Conservation (phyloP, 2,113 vertebrate species). For the Thamnophis sirtalis region DNA sequence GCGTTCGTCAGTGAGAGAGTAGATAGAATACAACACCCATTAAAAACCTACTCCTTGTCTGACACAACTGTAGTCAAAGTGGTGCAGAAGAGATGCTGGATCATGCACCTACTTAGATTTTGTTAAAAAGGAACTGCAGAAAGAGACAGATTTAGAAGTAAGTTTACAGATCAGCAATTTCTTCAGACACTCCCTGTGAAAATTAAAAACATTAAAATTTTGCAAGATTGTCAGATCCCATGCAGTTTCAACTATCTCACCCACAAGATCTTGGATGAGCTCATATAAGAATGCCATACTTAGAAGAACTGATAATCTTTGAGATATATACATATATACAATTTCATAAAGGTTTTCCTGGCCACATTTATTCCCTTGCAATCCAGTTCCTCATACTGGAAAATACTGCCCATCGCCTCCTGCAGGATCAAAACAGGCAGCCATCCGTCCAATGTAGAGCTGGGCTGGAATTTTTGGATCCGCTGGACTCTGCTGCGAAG, state of each 20-base stretch:
- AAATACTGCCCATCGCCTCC: not conserved
- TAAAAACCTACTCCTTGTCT: not conserved
- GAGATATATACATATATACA: too few relatives aligned
- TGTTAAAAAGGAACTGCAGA: not conserved
- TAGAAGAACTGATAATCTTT: not conserved
- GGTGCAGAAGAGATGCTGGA: not conserved
- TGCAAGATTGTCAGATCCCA: not conserved
- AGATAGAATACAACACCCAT: not conserved
- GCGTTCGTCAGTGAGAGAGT: not conserved
- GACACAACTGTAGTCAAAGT: not conserved
- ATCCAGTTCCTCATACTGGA: too few relatives aligned
- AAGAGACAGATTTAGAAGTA: not conserved
- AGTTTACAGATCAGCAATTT: not conserved
- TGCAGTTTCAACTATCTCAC: not conserved
- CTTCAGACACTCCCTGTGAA: not conserved
- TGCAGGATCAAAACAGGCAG: not conserved
- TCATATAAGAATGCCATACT: not conserved
- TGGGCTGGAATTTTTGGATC: not conserved
- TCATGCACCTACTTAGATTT: not conserved
- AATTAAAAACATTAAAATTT: not conserved
- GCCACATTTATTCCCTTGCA: too few relatives aligned
- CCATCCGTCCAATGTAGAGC: not conserved
- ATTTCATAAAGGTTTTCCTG: too few relatives aligned
- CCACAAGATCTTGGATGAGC: not conserved
- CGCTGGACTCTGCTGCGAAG: not conserved